phyloP scores from a whole-genome alignment of 2,888 invertebrate species.

The Tortricodes alternella region DNA sequence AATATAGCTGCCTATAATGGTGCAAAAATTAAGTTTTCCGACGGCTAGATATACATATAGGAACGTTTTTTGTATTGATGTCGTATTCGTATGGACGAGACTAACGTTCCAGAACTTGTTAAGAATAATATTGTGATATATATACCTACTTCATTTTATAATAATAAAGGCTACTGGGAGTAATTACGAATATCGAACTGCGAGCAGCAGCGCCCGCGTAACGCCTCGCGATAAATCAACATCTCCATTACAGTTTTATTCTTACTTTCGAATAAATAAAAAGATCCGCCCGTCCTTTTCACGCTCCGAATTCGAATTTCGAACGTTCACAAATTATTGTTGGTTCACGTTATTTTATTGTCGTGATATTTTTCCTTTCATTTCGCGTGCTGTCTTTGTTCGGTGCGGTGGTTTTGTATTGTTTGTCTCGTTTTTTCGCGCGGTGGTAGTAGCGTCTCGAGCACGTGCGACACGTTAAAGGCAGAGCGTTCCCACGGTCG shows the following conservation, averaged over 20 bases:
- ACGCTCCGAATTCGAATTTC: conserved; percentile 62
- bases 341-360: conserved; percentile 73
- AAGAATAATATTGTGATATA: neutral
- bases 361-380: conserved; percentile 53
- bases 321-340: conserved; percentile 79
- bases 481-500: conserved; percentile 82
- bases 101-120: too few relatives aligned
- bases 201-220: conserved; percentile 57
- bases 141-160: conserved; percentile 58
- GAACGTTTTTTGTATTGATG: too few relatives aligned
- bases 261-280: conserved; percentile 67
- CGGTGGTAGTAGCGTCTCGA: conserved; percentile 67
- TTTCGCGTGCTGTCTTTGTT: conserved; percentile 36
- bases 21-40: too few relatives aligned
- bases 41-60: too few relatives aligned
- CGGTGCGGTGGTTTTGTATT: conserved; percentile 31
- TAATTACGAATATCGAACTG: conserved; percentile 23
- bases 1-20: too few relatives aligned
- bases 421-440: conserved; percentile 57
- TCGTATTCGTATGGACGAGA: too few relatives aligned
- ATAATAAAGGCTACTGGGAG: conserved; percentile 46
- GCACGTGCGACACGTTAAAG: conserved; percentile 82
- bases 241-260: conserved; percentile 70
- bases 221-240: conserved; percentile 71
- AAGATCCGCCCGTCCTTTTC: conserved; percentile 62